These are phyloP conservation scores for Malurus leucopterus DNA, from an alignment of 2,797 vertebrate genomes.

Conservation along the genomic window DNA sequence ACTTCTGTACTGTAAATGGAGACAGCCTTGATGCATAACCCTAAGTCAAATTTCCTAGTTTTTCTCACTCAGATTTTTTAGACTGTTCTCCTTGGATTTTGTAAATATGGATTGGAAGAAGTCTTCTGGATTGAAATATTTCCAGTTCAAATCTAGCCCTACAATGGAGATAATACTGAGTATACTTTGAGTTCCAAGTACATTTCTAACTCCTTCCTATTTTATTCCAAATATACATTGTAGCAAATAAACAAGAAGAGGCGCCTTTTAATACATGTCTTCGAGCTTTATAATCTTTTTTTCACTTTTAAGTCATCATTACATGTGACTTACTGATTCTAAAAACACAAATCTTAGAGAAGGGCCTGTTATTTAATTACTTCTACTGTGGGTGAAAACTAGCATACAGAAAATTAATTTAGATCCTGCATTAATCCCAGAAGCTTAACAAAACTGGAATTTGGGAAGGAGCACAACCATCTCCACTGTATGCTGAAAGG, in stretches of 20 bases:
- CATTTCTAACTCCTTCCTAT: not conserved
- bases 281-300: not conserved
- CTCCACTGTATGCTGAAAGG: not conserved
- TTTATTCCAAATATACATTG: not conserved
- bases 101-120: not conserved
- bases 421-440: slow-evolving; percentile 26
- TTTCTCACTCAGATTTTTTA: not conserved
- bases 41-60: not conserved
- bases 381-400: not conserved
- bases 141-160: not conserved
- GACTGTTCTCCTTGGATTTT: not conserved
- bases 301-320: not conserved
- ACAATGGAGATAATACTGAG: not conserved
- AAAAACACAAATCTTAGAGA: not conserved
- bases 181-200: not conserved
- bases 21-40: not conserved
- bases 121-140: not conserved
- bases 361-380: not conserved
- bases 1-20: not conserved
- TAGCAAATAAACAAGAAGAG: not conserved
- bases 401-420: slow-evolving; percentile 41
- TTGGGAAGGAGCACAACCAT: slow-evolving; percentile 5
- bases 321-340: not conserved
- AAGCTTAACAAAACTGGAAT: slow-evolving; percentile 31
- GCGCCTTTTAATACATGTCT: not conserved